Percentiles rank a stretch among this genome's conserved stretches.
Evolutionary conservation across 2,797 vertebrate species (phyloP).

Genomic region (Monodelphis domestica): DNA sequence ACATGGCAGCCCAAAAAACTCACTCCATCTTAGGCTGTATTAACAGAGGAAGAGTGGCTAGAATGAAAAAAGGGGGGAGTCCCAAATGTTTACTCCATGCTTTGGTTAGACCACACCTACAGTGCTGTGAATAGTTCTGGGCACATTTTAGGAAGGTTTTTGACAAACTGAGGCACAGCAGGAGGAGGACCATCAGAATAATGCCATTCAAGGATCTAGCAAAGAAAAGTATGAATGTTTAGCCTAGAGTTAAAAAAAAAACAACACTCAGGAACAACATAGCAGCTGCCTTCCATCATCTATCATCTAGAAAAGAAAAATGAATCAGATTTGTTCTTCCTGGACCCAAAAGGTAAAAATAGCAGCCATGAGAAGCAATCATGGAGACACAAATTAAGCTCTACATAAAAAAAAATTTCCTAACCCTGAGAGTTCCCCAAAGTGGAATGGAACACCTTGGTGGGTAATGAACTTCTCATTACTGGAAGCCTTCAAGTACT

Average conservation of each 20-base stretch:
- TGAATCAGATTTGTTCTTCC: not conserved
- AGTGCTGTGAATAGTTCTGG: not conserved
- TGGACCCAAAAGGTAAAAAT: not conserved
- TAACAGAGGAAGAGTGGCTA: not conserved
- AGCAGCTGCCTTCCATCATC: not conserved
- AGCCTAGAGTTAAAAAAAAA: not conserved
- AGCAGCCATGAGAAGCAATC: not conserved
- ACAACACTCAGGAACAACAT: not conserved
- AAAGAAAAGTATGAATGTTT: not conserved
- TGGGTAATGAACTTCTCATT: not conserved
- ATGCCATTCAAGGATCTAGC: not conserved
- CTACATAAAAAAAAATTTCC: not conserved
- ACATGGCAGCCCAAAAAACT: not conserved
- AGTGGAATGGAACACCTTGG: not conserved
- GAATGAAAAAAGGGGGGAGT: no score
- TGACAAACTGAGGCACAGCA: not conserved
- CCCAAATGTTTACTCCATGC: not conserved
- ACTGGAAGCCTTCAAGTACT: not conserved
- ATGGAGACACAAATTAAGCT: not conserved
- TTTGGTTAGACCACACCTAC: not conserved
- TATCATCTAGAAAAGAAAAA: not conserved
- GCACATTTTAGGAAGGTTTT: not conserved
- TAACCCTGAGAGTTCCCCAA: not conserved
- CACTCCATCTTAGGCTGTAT: not conserved
- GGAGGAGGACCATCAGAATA: not conserved